A percentile compares a stretch with the other conserved stretches of the same genome.
Evolutionary conservation across 2,888 invertebrate genomes (phyloP).

Genomic region (Sinodicranocentrus sp.): DNA sequence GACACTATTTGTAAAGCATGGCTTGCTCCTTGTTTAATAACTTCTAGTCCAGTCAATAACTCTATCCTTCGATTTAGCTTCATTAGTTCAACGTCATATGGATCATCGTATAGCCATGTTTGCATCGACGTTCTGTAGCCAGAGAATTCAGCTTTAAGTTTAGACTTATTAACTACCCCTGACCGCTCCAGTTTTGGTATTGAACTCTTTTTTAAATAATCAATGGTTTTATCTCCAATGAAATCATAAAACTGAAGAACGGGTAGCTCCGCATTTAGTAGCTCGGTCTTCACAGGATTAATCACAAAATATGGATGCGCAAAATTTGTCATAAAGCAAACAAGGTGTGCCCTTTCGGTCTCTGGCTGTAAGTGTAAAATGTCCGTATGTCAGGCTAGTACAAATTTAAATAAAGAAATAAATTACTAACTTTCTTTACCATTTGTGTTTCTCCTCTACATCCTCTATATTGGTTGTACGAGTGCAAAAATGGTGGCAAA

Average conservation of each 20-base stretch:
- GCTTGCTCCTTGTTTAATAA: constrained; percentile 20
- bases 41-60: background rate
- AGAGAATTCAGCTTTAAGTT: background rate
- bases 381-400: no score
- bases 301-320: constrained; percentile 11
- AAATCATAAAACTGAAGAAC: constrained; percentile 24
- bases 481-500: background rate
- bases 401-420: no score
- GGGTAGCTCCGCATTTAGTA: constrained; percentile 1
- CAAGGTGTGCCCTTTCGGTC: background rate
- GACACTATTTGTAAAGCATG: constrained; percentile 17
- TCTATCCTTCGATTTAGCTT: constrained; percentile 22
- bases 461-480: background rate
- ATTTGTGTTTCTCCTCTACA: constrained; percentile 25
- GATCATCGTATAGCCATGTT: constrained; percentile 17
- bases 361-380: background rate
- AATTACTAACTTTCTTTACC: no score
- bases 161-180: background rate
- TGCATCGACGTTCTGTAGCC: constrained; percentile 20
- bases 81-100: background rate
- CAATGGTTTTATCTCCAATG: background rate
- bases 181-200: background rate
- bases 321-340: background rate
- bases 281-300: constrained; percentile 16
- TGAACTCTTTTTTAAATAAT: background rate